Conservation (phyloP, 2,888 invertebrate species). For the Agriopis marginaria region DNA sequence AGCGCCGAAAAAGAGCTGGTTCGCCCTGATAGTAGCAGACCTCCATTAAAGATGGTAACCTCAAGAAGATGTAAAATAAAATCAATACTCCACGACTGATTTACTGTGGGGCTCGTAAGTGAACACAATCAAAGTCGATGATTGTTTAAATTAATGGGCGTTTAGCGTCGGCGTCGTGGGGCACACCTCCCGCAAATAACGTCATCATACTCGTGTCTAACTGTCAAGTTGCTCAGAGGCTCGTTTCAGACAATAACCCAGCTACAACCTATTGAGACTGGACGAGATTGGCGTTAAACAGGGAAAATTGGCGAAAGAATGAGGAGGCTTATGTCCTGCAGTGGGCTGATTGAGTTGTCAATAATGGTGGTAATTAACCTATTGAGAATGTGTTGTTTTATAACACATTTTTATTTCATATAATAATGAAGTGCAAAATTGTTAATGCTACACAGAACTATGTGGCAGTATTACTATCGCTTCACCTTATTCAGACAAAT, state of each 20-base stretch:
- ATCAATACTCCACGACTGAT: constrained; percentile 49
- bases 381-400: constrained; percentile 33
- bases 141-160: constrained; percentile 74
- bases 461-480: constrained; percentile 5
- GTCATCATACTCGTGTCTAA: constrained; percentile 51
- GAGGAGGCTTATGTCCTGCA: too few relatives aligned
- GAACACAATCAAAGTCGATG: constrained; percentile 75
- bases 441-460: constrained; percentile 6
- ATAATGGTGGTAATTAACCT: neutral
- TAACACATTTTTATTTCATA: constrained; percentile 1
- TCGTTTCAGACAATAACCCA: constrained; percentile 27
- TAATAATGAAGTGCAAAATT: constrained; percentile 3
- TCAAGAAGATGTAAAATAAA: constrained; percentile 9
- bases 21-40: neutral
- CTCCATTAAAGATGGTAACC: neutral
- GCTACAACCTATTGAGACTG: too few relatives aligned
- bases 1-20: neutral
- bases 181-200: constrained; percentile 69
- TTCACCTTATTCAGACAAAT: neutral
- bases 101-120: constrained; percentile 58
- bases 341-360: too few relatives aligned
- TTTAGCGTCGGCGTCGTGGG: constrained; percentile 55
- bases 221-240: constrained; percentile 32
- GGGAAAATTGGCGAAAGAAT: too few relatives aligned
- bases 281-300: too few relatives aligned